Base-by-base conservation (phyloP, 2,113 vertebrate genomes). In the Psettodes erumei region DNA sequence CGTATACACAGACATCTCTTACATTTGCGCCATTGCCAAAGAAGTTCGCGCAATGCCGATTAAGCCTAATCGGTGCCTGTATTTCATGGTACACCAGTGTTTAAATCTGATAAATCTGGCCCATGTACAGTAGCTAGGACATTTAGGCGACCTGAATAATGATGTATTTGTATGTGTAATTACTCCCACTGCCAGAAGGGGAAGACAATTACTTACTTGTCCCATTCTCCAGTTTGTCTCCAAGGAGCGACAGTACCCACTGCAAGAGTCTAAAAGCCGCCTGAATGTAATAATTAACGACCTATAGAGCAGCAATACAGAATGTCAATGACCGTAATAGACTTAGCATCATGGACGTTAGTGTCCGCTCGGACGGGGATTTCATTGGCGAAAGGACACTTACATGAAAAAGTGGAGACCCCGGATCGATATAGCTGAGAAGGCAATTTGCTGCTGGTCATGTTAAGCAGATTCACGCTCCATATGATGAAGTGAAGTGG, bases 351-450 rank as follows among this genome's bases (percentile, higher is more conserved):
- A 50, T 56, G 35, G 59, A 70, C 81, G 73, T 73, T 81, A 61
- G 56, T 55, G 77, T 80, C 79, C 56, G 23, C 33, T 71, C 8
- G 28, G 60, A 61, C 23, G 30, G 65, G 21, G 71, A 72, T 81
- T 83, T 70, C 32, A 86, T 64, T 78, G 85, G 77, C 56, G 58
- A 79, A 72, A 74, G 71, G 76, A 82, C 79, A 72, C 63, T 76
- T 71, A 72, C 70, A 82, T 51, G 63, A 74, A 51, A 82, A 47
- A 48, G 71, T 50, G 37, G 23, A 61, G 68, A 70, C 48, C 50
- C 7, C 2, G 35, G 79, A 85, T 90, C 86, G 56, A 83, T 90
- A 65, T 13, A 4, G 37, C 2, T 2, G 40, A 61, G 47, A 56
- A 43, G 13, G 37, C 68, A 79, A 80, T 64, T 65, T 64, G 40